phyloP scores from a whole-genome alignment of 37 sponge, comb jelly and placozoan species.

The Aphrocallistes beatrix region DNA sequence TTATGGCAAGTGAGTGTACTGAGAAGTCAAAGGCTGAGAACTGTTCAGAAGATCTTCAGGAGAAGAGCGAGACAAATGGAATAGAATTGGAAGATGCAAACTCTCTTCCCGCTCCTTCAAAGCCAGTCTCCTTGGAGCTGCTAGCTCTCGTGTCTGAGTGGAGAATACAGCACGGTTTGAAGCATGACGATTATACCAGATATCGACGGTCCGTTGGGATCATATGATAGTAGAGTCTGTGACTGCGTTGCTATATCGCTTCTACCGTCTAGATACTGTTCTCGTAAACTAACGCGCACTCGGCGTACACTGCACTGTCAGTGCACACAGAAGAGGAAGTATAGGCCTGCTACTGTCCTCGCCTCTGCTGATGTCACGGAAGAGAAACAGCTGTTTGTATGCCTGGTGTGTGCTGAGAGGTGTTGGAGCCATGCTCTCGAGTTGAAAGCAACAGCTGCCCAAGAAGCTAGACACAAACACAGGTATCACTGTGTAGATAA shows the following conservation, averaged over 20 bases:
- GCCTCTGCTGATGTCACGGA: neutral
- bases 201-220: slow-evolving; percentile 74
- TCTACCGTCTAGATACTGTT: slow-evolving; percentile 25
- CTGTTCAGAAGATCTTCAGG: too few species aligned
- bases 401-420: slow-evolving; percentile 78
- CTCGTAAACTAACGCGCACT: slow-evolving; percentile 56
- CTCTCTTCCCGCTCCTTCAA: too few species aligned
- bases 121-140: slow-evolving; percentile 7
- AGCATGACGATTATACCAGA: slow-evolving; percentile 89
- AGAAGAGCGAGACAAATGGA: too few species aligned
- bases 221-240: too few species aligned
- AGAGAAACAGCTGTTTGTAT: slow-evolving; percentile 7
- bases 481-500: neutral
- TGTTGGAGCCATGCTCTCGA: slow-evolving; percentile 93
- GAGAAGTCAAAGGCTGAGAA: too few species aligned
- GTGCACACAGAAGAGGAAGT: neutral
- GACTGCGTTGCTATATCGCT: neutral
- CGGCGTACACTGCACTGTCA: slow-evolving; percentile 41
- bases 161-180: slow-evolving; percentile 83
- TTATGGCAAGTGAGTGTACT: too few species aligned
- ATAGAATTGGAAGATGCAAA: too few species aligned
- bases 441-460: slow-evolving; percentile 55
- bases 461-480: slow-evolving; percentile 12
- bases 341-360: neutral
- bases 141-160: slow-evolving; percentile 69